Evolutionary conservation across 2,113 vertebrate genomes (phyloP).

Genomic region (Dipodomys merriami): DNA sequence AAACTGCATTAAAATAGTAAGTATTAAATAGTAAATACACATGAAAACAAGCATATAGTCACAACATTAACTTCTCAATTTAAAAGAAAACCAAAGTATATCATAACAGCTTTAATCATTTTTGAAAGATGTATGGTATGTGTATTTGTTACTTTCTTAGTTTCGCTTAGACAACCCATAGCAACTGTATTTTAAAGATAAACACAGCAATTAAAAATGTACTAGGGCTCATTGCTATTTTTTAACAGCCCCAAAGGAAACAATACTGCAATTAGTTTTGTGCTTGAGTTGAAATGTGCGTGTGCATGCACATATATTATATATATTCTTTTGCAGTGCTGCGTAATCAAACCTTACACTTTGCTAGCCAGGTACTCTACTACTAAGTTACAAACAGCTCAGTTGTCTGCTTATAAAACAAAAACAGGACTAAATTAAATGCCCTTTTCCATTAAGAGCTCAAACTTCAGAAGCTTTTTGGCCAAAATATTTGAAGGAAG

Average conservation of each 20-base stretch:
- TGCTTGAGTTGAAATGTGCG: neutral
- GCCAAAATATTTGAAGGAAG: slow-evolving; percentile 6
- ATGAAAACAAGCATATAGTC: neutral
- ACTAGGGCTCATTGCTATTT: neutral
- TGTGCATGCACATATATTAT: neutral
- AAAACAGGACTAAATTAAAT: neutral
- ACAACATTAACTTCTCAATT: neutral
- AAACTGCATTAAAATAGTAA: neutral
- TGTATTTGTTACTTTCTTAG: neutral
- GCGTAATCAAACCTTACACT: no score
- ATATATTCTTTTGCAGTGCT: no score
- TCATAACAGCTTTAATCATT: neutral
- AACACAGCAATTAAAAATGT: slow-evolving; percentile 39
- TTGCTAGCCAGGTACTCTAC: no score
- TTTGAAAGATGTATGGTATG: neutral
- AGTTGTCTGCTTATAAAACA: no score
- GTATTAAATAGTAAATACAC: neutral
- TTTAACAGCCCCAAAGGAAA: neutral
- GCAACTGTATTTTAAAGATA: slow-evolving; percentile 41
- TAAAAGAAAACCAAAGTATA: neutral
- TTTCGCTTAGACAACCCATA: slow-evolving; percentile 2
- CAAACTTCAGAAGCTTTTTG: slow-evolving; percentile 7
- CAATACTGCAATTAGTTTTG: neutral
- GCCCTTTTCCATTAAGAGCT: neutral
- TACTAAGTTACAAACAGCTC: no score